Percentiles rank a stretch among this genome's conserved stretches.
phyloP scores from a whole-genome alignment of 2,888 invertebrate species.

The Stenoptilia bipunctidactyla region DNA sequence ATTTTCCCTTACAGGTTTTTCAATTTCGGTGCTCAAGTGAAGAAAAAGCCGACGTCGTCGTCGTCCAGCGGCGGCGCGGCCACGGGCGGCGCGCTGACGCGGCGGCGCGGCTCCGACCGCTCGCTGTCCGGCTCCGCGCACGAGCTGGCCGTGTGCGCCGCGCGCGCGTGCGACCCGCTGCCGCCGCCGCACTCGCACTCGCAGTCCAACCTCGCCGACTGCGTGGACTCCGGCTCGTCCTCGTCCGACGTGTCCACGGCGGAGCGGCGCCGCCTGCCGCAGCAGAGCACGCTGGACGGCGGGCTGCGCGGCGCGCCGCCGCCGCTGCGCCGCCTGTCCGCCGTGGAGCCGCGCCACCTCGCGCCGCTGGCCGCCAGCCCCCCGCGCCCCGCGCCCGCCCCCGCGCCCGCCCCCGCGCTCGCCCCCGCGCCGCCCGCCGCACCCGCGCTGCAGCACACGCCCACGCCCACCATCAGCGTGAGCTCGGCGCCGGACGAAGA shows the following conservation, averaged over 20 bases:
- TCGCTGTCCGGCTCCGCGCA: slow-evolving; percentile 88
- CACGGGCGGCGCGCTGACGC: slow-evolving; percentile 48
- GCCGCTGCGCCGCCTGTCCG: slow-evolving; percentile 53
- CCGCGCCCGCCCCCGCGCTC: slow-evolving; percentile 33
- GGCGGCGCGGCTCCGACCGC: slow-evolving; percentile 86
- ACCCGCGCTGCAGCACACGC: slow-evolving; percentile 39
- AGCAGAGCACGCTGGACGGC: slow-evolving; percentile 78
- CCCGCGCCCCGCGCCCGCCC: slow-evolving; percentile 47
- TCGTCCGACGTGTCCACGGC: slow-evolving; percentile 79
- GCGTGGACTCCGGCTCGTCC: slow-evolving; percentile 79
- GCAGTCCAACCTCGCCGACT: slow-evolving; percentile 89
- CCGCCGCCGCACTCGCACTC: slow-evolving; percentile 92
- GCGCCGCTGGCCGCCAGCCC: slow-evolving; percentile 62
- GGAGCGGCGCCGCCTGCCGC: slow-evolving; percentile 73
- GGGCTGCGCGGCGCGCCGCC: slow-evolving; percentile 66
- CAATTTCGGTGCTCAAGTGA: slow-evolving; percentile 89
- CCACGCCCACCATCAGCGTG: slow-evolving; percentile 74
- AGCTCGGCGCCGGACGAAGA: slow-evolving; percentile 78
- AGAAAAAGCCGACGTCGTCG: slow-evolving; percentile 78
- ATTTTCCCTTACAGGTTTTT: slow-evolving; percentile 82
- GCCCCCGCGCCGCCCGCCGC: slow-evolving; percentile 39
- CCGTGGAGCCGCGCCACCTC: slow-evolving; percentile 71
- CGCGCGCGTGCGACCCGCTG: slow-evolving; percentile 61
- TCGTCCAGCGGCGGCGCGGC: slow-evolving; percentile 43
- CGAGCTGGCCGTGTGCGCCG: slow-evolving; percentile 82